Evolutionary conservation across 2,797 vertebrate species (phyloP), one percentile per base, ranked within the genome.

Genomic region (Gouania willdenowi): DNA sequence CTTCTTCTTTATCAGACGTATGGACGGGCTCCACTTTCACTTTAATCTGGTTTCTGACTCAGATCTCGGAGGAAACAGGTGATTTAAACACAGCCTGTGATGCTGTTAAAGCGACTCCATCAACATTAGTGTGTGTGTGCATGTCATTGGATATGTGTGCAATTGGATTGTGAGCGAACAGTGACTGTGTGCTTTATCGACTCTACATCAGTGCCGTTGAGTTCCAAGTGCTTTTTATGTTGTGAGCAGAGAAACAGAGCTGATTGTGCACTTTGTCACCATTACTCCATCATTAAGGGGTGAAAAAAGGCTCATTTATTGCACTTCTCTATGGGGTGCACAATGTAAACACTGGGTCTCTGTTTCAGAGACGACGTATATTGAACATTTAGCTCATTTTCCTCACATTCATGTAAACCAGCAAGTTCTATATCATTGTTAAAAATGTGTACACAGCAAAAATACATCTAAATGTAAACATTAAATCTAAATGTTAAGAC

Each of bases 31-130:
- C 66, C 21, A 18, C 46, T 77, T 74, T 47, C 66, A 29, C 8
- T 8, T 18, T 40, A 61, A 79, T 72, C 52, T 41, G 23, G 52
- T 75, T 81, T 53, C 4, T 40, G 22, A 31, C 53, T 25, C 9
- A 69, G 28, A 29, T 49, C 26, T 39, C 26, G 0, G 33, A 37
- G 57, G 68, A 71, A 80, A 55, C 39, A n/a, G 54, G 77, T 75
- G 43, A 63, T 53, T 20, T 9, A 11, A 6, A 30, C 5, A n/a
- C n/a, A n/a, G n/a, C n/a, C n/a, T n/a, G n/a, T n/a, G n/a, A n/a
- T n/a, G n/a, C n/a, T n/a, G n/a, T n/a, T n/a, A n/a, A 1, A 37
- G 21, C 20, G 33, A 30, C 20, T 55, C 21, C 20, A 28, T 25
- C 48, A 10, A 12, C 30, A 12, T 6, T 58, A 55, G 70, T 67